Percentiles rank a stretch among this genome's conserved stretches.
phyloP scores from a whole-genome alignment of 2,888 invertebrate species.

The Standfussiana lucernea region DNA sequence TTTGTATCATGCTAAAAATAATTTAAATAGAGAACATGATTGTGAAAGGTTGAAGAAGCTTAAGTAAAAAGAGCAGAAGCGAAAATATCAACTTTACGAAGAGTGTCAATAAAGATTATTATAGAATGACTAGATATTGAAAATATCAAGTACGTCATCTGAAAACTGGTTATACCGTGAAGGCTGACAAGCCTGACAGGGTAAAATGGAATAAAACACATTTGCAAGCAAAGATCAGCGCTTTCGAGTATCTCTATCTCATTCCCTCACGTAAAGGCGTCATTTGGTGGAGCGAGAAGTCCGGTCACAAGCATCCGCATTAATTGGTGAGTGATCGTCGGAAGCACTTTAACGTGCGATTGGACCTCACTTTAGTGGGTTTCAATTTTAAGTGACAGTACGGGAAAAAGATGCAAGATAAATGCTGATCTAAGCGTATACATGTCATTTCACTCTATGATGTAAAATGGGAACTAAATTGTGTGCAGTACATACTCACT shows the following conservation, averaged over 20 bases:
- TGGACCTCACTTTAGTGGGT: not conserved
- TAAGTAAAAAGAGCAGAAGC: not conserved
- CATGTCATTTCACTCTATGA: not conserved
- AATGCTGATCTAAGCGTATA: not conserved
- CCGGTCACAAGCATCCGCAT: not conserved
- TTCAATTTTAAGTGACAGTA: not conserved
- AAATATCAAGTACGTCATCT: too few relatives aligned
- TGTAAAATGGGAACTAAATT: not conserved
- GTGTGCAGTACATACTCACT: conserved; percentile 55
- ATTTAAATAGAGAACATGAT: not conserved
- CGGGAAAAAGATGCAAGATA: not conserved
- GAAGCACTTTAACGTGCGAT: not conserved
- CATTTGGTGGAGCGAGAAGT: not conserved
- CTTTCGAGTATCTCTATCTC: not conserved
- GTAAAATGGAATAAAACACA: not conserved
- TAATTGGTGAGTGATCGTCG: not conserved
- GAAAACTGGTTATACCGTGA: not conserved
- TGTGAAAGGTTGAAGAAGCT: not conserved
- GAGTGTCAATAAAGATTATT: not conserved
- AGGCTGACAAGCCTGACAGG: not conserved
- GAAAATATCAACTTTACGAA: not conserved
- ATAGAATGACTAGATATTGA: too few relatives aligned
- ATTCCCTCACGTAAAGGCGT: not conserved
- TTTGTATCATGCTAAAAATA: not conserved
- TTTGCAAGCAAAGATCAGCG: not conserved